phyloP scores from a whole-genome alignment of 2,888 invertebrate species.

The Drosophila falleni region DNA sequence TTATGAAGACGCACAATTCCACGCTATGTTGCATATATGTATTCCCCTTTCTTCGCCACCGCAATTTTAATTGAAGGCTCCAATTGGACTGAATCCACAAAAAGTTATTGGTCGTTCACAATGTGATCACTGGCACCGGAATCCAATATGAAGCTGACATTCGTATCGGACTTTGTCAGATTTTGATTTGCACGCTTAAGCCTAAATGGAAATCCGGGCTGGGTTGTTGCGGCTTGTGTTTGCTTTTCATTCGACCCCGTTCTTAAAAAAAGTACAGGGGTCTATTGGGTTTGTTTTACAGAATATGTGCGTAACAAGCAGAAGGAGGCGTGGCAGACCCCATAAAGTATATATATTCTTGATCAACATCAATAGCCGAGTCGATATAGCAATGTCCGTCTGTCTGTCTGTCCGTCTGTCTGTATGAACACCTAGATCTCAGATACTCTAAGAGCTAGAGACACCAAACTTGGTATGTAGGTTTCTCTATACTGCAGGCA shows the following conservation, averaged over 20 bases:
- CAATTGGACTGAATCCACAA: not conserved
- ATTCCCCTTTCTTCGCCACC: constrained; percentile 2
- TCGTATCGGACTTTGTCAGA: too few relatives aligned
- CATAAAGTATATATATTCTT: too few relatives aligned
- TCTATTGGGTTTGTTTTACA: too few relatives aligned
- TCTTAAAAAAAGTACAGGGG: not conserved
- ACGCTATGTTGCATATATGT: constrained; percentile 1
- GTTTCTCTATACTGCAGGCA: too few relatives aligned
- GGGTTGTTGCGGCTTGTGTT: constrained; percentile 14
- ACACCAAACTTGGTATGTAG: too few relatives aligned
- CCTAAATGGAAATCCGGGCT: constrained; percentile 20
- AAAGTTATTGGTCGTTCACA: not conserved
- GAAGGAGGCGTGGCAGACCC: too few relatives aligned
- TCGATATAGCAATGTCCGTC: too few relatives aligned
- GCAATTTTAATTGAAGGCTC: constrained; percentile 1
- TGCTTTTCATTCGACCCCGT: constrained; percentile 19
- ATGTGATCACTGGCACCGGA: constrained; percentile 5
- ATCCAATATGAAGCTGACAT: not conserved
- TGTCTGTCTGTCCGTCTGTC: too few relatives aligned
- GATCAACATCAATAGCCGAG: too few relatives aligned
- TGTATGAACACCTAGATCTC: too few relatives aligned
- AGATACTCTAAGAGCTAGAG: too few relatives aligned
- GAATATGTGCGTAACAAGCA: too few relatives aligned
- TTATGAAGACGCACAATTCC: not conserved
- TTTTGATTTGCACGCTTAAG: not conserved